Evolutionary conservation across 2,113 vertebrate species (phyloP).

Genomic region (Dinomys branickii): DNA sequence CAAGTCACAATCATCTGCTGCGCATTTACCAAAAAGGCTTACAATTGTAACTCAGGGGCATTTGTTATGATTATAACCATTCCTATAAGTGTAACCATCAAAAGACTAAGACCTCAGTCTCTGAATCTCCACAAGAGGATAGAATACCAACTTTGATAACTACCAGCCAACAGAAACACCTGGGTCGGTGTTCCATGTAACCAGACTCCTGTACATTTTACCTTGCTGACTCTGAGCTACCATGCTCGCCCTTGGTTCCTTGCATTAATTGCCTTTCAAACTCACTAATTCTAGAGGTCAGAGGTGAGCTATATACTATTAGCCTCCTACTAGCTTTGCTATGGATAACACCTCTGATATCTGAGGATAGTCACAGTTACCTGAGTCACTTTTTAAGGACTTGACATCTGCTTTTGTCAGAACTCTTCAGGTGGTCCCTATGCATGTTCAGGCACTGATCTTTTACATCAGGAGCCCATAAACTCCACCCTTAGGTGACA

Average conservation of each 20-base stretch:
- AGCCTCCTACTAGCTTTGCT: not conserved
- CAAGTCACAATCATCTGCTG: not conserved
- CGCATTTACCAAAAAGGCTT: too few relatives aligned
- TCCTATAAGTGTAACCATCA: not conserved
- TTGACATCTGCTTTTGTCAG: not conserved
- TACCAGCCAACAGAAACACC: not conserved
- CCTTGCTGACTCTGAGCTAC: too few relatives aligned
- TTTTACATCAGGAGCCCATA: not conserved
- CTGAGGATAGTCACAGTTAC: not conserved
- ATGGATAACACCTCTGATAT: not conserved
- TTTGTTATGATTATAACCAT: not conserved
- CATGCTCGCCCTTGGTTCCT: not conserved
- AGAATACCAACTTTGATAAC: not conserved
- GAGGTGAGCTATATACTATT: not conserved
- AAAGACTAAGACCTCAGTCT: not conserved
- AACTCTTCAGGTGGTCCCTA: not conserved
- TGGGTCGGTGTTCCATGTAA: too few relatives aligned
- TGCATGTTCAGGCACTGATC: not conserved
- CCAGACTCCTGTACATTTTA: not conserved
- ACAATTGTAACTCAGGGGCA: not conserved
- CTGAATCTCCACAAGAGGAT: not conserved
- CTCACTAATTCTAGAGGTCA: not conserved
- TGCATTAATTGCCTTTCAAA: not conserved
- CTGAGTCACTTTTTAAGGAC: not conserved
- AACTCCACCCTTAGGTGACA: not conserved